Evolutionary conservation across 2,113 vertebrate species (phyloP).

Genomic region (Orientallactaga bullata): DNA sequence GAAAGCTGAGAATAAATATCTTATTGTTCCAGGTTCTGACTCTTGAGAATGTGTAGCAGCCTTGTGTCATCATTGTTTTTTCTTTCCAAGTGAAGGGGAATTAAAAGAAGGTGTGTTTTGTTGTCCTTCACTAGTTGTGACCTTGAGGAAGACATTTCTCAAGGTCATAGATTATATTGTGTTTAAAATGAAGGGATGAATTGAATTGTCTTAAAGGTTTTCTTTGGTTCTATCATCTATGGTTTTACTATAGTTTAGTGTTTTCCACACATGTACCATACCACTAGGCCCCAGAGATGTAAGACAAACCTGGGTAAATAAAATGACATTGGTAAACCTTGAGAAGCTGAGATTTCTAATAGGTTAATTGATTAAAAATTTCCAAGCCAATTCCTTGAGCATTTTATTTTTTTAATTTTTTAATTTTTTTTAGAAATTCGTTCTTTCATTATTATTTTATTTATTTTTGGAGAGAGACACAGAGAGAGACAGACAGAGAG

Average conservation of each 20-base stretch:
- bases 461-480: no score
- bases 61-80: background rate
- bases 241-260: background rate
- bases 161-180: background rate
- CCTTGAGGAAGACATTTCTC: background rate
- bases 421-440: no score
- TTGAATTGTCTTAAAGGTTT: background rate
- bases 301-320: background rate
- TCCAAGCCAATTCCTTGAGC: background rate
- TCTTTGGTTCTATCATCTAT: background rate
- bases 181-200: background rate
- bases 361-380: background rate
- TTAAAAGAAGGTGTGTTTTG: background rate
- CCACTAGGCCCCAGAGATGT: background rate
- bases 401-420: no score
- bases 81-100: constrained; percentile 8
- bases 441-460: no score
- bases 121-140: background rate
- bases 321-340: background rate
- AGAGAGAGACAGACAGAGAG: no score
- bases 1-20: background rate
- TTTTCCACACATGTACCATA: background rate
- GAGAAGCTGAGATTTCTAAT: background rate
- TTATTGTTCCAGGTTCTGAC: background rate
- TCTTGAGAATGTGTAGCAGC: background rate